phyloP scores from a whole-genome alignment of 2,113 vertebrate genomes.

The Melanotaenia duboulayi region DNA sequence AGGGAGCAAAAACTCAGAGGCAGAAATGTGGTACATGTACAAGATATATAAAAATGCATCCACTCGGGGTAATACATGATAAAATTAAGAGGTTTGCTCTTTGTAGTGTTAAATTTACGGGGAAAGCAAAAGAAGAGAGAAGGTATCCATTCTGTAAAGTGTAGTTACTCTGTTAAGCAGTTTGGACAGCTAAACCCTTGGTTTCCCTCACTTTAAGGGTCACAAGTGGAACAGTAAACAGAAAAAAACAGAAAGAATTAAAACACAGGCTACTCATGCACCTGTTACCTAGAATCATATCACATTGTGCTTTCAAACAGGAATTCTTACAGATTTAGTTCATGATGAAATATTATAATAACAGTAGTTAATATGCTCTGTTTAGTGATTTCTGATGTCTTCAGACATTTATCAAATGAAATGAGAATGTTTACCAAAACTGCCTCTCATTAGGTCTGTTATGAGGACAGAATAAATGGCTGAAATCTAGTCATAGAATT shows the following conservation, averaged over 20 bases:
- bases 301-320: neutral
- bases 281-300: neutral
- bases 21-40: slow-evolving; percentile 22
- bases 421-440: neutral
- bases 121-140: slow-evolving; percentile 28
- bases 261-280: neutral
- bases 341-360: neutral
- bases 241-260: slow-evolving; percentile 34
- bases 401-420: neutral
- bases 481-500: neutral
- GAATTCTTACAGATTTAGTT: neutral
- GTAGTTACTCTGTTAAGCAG: slow-evolving; percentile 70
- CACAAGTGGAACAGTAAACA: slow-evolving; percentile 53
- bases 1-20: slow-evolving; percentile 34
- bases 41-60: slow-evolving; percentile 36
- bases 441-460: neutral
- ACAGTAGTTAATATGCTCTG: neutral
- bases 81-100: slow-evolving; percentile 27
- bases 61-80: neutral
- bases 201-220: slow-evolving; percentile 62
- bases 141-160: slow-evolving; percentile 50
- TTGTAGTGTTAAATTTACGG: slow-evolving; percentile 49
- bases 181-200: slow-evolving; percentile 72
- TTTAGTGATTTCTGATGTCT: neutral
- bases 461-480: neutral